Conservation (phyloP, 37 sponge, comb jelly and placozoan genomes). For the Bolinopsis microptera region DNA sequence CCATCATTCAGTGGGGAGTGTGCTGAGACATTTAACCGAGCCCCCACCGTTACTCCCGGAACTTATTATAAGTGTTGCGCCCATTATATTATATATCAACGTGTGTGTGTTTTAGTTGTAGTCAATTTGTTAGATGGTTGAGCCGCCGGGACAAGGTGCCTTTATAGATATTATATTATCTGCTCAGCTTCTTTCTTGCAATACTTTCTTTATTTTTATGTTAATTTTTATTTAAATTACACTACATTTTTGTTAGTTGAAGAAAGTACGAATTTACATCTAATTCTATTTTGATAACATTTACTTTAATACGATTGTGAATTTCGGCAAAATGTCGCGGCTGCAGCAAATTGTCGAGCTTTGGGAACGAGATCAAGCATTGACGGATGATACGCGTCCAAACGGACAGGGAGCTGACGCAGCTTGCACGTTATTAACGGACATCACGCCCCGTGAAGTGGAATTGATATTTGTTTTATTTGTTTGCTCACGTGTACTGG, state of each 20-base stretch:
- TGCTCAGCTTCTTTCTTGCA: not conserved
- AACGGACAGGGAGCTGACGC: no score
- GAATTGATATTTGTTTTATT: not conserved
- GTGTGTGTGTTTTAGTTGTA: not conserved
- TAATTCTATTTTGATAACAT: not conserved
- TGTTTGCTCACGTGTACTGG: not conserved
- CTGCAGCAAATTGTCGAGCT: not conserved
- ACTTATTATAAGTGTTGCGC: not conserved
- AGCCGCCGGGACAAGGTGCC: no score
- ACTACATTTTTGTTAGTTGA: not conserved
- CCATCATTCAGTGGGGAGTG: slow-evolving; percentile 55
- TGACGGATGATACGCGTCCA: no score
- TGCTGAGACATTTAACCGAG: not conserved
- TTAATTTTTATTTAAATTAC: not conserved
- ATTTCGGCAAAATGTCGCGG: not conserved
- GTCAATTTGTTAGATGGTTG: no score
- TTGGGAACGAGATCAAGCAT: not conserved
- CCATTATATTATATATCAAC: not conserved
- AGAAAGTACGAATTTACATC: not conserved
- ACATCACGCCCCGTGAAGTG: not conserved
- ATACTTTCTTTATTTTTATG: not conserved
- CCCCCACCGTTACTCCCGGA: not conserved
- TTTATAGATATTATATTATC: not conserved
- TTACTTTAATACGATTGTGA: not conserved
- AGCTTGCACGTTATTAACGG: no score